phyloP scores from a whole-genome alignment of 2,113 vertebrate genomes.

The Pachycephala philippinensis region DNA sequence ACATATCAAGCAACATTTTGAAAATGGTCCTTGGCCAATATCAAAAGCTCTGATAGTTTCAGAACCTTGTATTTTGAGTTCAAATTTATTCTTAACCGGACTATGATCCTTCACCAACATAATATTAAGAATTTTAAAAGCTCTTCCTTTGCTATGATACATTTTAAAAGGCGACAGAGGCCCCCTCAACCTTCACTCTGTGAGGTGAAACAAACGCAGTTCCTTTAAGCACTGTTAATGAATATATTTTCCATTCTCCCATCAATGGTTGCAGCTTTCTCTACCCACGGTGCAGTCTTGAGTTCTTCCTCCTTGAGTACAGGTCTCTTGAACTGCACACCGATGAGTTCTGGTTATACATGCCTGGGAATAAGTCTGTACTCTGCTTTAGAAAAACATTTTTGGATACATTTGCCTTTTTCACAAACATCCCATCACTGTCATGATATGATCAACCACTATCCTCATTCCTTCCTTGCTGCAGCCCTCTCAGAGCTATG shows the following conservation, averaged over 20 bases:
- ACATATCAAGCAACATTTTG: not conserved
- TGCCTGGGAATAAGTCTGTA: not conserved
- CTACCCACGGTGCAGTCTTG: not conserved
- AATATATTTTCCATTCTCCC: not conserved
- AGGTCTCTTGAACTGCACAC: not conserved
- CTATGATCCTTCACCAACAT: not conserved
- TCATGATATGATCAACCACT: not conserved
- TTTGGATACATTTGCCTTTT: not conserved
- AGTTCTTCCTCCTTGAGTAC: not conserved
- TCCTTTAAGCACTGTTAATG: not conserved
- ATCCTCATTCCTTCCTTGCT: not conserved
- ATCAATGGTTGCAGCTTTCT: not conserved
- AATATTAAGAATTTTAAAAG: not conserved
- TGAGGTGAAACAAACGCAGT: not conserved
- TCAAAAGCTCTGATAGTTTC: not conserved
- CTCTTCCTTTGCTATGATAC: not conserved
- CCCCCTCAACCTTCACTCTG: not conserved
- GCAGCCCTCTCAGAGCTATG: not conserved
- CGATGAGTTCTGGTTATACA: not conserved
- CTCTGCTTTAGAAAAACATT: not conserved
- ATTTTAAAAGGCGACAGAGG: not conserved
- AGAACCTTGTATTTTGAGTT: not conserved
- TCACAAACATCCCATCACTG: not conserved
- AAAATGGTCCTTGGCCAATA: not conserved
- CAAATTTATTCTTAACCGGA: not conserved